Percentiles rank a stretch among this genome's conserved stretches.
Conservation (phyloP, 2,113 vertebrate genomes). For the Engystomops pustulosus region DNA sequence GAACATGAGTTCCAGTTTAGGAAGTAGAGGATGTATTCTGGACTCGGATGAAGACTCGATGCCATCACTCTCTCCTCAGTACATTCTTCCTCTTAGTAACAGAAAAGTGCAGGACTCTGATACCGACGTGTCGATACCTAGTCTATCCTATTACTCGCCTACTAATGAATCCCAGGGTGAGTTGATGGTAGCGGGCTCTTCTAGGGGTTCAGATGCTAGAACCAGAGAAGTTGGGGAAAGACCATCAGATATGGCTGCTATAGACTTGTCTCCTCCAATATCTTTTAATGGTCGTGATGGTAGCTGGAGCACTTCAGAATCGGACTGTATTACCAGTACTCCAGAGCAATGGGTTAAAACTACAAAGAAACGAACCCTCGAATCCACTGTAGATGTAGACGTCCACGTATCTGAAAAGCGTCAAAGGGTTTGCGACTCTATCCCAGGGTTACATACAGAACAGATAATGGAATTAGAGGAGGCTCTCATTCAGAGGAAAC, state of each 20-base stretch:
- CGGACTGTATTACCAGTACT: not conserved
- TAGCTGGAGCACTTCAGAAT: not conserved
- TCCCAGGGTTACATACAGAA: slow-evolving; percentile 63
- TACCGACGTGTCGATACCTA: slow-evolving; percentile 65
- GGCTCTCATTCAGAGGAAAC: slow-evolving; percentile 71
- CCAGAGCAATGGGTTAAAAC: not conserved
- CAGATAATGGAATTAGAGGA: slow-evolving; percentile 73
- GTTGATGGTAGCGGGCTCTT: not conserved
- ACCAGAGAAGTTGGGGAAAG: not conserved
- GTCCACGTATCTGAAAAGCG: slow-evolving; percentile 52
- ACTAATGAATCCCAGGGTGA: not conserved
- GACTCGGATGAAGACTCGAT: slow-evolving; percentile 67
- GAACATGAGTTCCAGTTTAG: not conserved
- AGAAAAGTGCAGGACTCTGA: slow-evolving; percentile 48
- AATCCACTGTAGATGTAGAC: slow-evolving; percentile 29
- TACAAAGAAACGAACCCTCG: slow-evolving; percentile 66
- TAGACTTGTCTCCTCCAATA: not conserved
- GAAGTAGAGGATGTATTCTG: slow-evolving; percentile 46
- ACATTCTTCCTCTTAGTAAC: slow-evolving; percentile 21
- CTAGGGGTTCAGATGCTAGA: not conserved
- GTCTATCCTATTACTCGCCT: slow-evolving; percentile 60
- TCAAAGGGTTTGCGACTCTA: not conserved
- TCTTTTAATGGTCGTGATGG: not conserved
- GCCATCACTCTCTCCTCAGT: slow-evolving; percentile 71
- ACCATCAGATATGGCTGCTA: not conserved